Base-by-base conservation (phyloP, 37 sponge, comb jelly and placozoan genomes). In the Oscarella lobularis region DNA sequence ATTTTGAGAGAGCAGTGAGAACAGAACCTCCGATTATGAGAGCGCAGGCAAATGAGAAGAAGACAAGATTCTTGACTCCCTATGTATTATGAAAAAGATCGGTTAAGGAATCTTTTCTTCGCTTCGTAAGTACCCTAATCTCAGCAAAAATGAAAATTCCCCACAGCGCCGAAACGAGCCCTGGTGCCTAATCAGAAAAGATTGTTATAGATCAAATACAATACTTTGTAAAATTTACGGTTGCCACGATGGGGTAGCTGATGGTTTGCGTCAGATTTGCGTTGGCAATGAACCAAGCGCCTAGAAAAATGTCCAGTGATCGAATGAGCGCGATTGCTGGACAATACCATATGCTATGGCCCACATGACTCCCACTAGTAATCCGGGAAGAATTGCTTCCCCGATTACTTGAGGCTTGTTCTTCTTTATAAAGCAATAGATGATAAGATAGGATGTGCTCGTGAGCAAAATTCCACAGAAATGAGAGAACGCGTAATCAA, bases 341-440 rank as follows among this genome's bases (percentile, higher is more conserved):
- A 27, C 39, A 79, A 67, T 39, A 85, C 89, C 31, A 68, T 83
- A 85, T 20, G 93, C 93, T 31, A 90, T 83, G 31, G 86, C 90
- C 93, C 93, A 92, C 76, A 92, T 82, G 74, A 88, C 85, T 0
- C 93, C 93, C 2, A 86, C 85, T 32, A 87, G 37, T 4, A 92
- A 76, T 31, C 83, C 93, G 39, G 93, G 93, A 2, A 92, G 72
- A 33, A 88, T 80, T 34, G 76, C 76, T 36, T 80, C 76, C 3
- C 88, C 84, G 81, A 87, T 82, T 40, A 92, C 79, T 40, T 33
- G 66, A 14, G 93, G 93, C 38, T 75, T 85, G 86, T 88, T 92
- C 68, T 35, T 1, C 65, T 38, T 83, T 35, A 78, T 33, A 2
- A 68, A 37, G 40, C 75, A 67, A 77, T 92, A 92, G 31, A 83